These are phyloP conservation scores for Clavelina lepadiformis DNA, from an alignment of 23 tunicate species.

Conservation along the genomic window DNA sequence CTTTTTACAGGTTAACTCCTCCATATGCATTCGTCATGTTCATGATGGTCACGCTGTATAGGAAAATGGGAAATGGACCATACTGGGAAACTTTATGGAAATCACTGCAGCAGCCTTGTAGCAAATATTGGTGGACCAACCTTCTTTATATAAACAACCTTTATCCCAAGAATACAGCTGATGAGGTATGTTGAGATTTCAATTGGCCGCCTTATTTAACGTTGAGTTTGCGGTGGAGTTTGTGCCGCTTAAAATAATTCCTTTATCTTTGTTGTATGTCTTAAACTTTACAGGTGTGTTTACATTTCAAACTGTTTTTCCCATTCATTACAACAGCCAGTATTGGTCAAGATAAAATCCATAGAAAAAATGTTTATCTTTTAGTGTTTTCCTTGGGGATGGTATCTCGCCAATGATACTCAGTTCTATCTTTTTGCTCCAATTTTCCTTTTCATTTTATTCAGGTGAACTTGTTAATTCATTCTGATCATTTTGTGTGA, in stretches of 20 bases:
- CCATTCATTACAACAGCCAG: not conserved
- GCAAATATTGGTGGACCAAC: slow-evolving; percentile 80
- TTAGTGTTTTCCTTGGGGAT: slow-evolving; percentile 80
- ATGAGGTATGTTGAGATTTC: slow-evolving; percentile 14
- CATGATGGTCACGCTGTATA: slow-evolving; percentile 22
- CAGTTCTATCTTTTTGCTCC: slow-evolving; percentile 83
- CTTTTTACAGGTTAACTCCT: slow-evolving; percentile 71
- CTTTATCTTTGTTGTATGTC: not conserved
- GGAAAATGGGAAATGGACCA: slow-evolving; percentile 66
- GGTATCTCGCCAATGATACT: slow-evolving; percentile 97
- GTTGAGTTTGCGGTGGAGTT: not conserved
- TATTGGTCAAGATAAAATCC: no score
- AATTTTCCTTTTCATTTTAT: slow-evolving; percentile 46
- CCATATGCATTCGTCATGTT: slow-evolving; percentile 61
- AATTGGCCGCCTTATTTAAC: not conserved
- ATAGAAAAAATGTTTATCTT: no score
- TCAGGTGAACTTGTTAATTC: slow-evolving; percentile 38
- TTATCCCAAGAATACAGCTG: slow-evolving; percentile 36
- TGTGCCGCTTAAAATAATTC: not conserved
- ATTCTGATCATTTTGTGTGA: no score
- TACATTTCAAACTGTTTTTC: not conserved
- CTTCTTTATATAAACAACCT: slow-evolving; percentile 83
- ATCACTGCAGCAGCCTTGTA: slow-evolving; percentile 11
- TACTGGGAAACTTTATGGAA: slow-evolving; percentile 9
- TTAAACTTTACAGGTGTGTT: not conserved